phyloP scores from a whole-genome alignment of 1,140 invertebrate genomes.

The Charaxes varanes region DNA sequence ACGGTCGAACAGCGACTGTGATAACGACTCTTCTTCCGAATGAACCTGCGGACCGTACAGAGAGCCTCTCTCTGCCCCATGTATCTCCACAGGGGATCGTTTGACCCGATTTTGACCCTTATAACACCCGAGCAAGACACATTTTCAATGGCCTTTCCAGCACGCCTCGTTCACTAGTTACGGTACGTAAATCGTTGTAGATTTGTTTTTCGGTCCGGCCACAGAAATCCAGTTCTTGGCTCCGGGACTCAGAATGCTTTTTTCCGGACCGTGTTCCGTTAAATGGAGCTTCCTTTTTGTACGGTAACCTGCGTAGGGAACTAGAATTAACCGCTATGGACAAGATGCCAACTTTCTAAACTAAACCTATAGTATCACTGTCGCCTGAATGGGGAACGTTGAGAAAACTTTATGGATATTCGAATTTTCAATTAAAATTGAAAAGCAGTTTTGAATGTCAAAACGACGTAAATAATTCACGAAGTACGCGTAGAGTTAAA shows the following conservation, averaged over 20 bases:
- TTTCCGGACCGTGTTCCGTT: constrained; percentile 48
- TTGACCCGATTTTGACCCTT: constrained; percentile 36
- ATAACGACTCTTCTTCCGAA: constrained; percentile 62
- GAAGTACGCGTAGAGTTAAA: no score
- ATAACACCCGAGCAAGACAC: constrained; percentile 26
- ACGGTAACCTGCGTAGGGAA: constrained; percentile 56
- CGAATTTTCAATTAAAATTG: no score
- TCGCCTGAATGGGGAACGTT: no score
- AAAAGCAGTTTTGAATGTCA: no score
- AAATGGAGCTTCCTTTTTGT: constrained; percentile 63
- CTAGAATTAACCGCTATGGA: no score
- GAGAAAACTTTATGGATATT: no score
- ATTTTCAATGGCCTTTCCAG: constrained; percentile 36
- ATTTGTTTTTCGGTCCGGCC: constrained; percentile 63
- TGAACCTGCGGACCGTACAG: constrained; percentile 61
- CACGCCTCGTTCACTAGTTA: constrained; percentile 57
- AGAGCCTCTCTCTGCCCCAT: constrained; percentile 44
- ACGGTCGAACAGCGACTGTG: constrained; percentile 65
- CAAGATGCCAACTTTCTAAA: no score
- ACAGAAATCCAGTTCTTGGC: constrained; percentile 59
- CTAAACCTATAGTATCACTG: no score
- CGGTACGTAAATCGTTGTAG: constrained; percentile 69
- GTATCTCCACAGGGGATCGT: constrained; percentile 15
- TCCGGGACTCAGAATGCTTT: constrained; percentile 43
- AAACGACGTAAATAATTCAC: no score